Evolutionary conservation across 2,113 vertebrate genomes (phyloP).

Genomic region (Pluvialis apricaria): DNA sequence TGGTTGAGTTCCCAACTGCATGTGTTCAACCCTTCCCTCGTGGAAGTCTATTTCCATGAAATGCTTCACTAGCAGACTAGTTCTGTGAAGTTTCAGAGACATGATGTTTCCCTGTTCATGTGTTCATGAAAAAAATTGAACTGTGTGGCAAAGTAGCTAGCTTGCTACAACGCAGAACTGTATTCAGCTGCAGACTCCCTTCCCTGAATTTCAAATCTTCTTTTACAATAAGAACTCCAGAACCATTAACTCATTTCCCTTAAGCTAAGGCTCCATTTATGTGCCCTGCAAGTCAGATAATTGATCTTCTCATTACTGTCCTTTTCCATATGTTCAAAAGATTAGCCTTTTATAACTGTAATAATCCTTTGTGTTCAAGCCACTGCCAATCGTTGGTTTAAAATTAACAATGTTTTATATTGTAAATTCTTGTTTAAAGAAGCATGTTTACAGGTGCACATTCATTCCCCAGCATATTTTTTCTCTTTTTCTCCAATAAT

Average conservation of each 20-base stretch:
- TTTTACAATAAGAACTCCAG: background rate
- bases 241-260: background rate
- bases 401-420: background rate
- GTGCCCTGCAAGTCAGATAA: background rate
- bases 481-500: background rate
- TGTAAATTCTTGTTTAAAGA: background rate
- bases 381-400: background rate
- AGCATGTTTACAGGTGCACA: background rate
- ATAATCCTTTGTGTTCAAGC: background rate
- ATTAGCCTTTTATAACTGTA: background rate
- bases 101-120: rapidly evolving
- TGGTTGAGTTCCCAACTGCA: too few species aligned
- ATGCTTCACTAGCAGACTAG: background rate
- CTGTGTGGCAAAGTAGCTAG: background rate
- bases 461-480: background rate
- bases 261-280: background rate
- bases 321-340: background rate
- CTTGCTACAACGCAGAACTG: background rate
- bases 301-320: background rate
- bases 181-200: background rate
- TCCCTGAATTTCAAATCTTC: background rate
- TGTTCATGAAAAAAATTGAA: background rate
- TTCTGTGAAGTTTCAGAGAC: background rate
- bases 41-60: background rate
- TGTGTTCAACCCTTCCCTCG: background rate